A percentile compares a stretch with the other conserved stretches of the same genome.
phyloP scores from a whole-genome alignment of 2,888 invertebrate species.

The Muscina levida region DNA sequence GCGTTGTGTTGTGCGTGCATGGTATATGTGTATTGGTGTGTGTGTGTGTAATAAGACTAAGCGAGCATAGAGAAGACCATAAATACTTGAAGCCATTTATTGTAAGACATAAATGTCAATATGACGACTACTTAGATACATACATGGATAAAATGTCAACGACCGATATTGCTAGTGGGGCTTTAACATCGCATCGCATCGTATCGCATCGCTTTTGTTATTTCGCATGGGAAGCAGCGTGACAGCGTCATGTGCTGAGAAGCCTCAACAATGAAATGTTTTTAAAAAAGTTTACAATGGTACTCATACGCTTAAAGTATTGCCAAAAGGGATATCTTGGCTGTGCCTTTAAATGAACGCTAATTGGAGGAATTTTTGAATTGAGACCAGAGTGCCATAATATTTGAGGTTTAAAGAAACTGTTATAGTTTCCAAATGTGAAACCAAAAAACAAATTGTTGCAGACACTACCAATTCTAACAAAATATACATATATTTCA shows the following conservation, averaged over 20 bases:
- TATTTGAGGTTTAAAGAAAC: too few species aligned
- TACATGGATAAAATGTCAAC: conserved; percentile 15
- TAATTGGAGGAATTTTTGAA: too few species aligned
- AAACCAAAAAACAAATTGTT: too few species aligned
- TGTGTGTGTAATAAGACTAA: background rate
- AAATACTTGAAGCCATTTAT: conserved; percentile 33
- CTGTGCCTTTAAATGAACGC: too few species aligned
- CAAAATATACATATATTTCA: too few species aligned
- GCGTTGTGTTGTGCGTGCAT: background rate
- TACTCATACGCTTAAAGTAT: too few species aligned
- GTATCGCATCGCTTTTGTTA: background rate
- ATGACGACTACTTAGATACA: background rate
- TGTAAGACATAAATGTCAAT: background rate
- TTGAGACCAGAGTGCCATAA: too few species aligned
- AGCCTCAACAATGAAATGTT: conserved; percentile 21
- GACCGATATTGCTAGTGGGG: conserved; percentile 5
- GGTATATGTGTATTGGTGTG: background rate
- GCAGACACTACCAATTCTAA: too few species aligned
- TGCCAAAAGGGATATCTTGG: too few species aligned
- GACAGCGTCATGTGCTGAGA: conserved; percentile 7
- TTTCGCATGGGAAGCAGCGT: background rate
- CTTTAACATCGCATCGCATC: conserved; percentile 1
- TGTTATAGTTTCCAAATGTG: too few species aligned
- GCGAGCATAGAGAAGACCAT: conserved; percentile 10
- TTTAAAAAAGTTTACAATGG: too few species aligned